Evolutionary conservation across 2,888 invertebrate genomes (phyloP).

Genomic region (Rhyacophila evoluta): DNA sequence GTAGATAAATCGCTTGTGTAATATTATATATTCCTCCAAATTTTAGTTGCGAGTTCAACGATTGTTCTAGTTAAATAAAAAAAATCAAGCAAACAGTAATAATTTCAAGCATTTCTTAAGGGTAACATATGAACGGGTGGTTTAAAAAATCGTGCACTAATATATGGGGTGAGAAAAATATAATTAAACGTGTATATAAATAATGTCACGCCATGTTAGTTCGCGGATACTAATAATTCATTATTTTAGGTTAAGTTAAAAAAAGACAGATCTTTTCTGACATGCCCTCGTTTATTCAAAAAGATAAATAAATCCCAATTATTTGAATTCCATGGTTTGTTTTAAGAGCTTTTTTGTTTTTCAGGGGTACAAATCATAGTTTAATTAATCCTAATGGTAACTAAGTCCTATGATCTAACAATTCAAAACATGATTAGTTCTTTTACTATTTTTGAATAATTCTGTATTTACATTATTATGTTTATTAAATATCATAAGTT

Average conservation of each 20-base stretch:
- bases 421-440: no score
- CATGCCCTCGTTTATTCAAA: background rate
- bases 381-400: no score
- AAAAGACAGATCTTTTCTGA: background rate
- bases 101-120: background rate
- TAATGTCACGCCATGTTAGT: background rate
- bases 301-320: slow-evolving; percentile 34
- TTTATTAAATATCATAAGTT: no score
- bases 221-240: background rate
- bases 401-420: no score
- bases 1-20: no score
- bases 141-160: background rate
- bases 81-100: background rate
- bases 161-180: background rate
- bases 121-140: background rate
- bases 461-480: no score
- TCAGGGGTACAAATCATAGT: background rate
- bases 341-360: background rate
- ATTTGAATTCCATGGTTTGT: background rate
- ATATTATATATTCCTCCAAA: no score
- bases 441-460: no score
- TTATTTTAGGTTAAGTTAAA: background rate
- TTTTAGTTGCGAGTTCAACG: no score
- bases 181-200: background rate
- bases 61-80: no score